phyloP scores from a whole-genome alignment of 1,140 invertebrate genomes.

The Bombus pascuorum region DNA sequence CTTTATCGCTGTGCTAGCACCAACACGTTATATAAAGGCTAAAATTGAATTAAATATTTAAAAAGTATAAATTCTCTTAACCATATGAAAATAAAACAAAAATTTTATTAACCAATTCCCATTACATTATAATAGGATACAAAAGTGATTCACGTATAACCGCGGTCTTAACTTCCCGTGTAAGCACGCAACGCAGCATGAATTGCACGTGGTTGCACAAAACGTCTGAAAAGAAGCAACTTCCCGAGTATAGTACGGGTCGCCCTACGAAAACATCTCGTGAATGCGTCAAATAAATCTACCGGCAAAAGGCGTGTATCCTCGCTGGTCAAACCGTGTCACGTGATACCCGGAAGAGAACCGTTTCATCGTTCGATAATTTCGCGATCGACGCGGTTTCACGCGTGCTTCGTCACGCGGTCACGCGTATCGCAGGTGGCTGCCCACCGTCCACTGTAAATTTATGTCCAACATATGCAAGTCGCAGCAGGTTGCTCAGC shows the following conservation, averaged over 20 bases:
- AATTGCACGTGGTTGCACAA: background rate
- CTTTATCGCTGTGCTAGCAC: too few relatives aligned
- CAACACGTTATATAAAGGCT: too few relatives aligned
- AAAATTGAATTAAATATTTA: too few relatives aligned
- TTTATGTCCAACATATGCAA: conserved; percentile 32
- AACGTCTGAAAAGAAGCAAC: background rate
- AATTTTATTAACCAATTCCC: background rate
- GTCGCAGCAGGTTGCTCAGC: conserved; percentile 38
- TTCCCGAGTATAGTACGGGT: background rate
- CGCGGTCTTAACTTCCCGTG: background rate
- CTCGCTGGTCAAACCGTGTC: background rate
- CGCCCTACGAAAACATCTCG: conserved; percentile 28
- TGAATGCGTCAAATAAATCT: conserved; percentile 26
- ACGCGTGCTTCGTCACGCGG: conserved; percentile 51
- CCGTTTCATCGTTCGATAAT: conserved; percentile 49
- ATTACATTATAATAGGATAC: background rate
- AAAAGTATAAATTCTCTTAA: background rate
- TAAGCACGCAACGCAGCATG: background rate
- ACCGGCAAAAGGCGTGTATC: conserved; percentile 22
- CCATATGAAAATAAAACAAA: background rate
- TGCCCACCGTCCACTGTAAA: conserved; percentile 2
- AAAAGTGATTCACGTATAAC: background rate
- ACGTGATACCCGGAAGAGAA: conserved; percentile 44
- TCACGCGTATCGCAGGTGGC: conserved; percentile 54
- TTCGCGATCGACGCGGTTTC: conserved; percentile 50